Conservation (phyloP, 37 sponge, comb jelly and placozoan species). For the Ephydatia muelleri region DNA sequence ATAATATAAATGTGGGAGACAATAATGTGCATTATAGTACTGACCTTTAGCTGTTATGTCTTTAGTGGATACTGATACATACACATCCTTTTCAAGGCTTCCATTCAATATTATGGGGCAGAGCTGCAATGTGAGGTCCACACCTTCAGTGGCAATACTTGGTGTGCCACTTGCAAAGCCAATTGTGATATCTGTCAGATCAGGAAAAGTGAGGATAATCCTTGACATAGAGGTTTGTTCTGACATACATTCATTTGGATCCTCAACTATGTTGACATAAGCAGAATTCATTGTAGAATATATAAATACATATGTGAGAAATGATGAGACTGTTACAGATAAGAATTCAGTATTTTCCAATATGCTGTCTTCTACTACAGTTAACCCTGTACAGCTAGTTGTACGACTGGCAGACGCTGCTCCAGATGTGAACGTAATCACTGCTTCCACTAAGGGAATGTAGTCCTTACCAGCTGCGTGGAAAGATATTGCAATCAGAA, state of each 20-base stretch:
- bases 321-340: neutral
- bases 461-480: neutral
- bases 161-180: neutral
- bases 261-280: neutral
- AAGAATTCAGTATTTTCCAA: neutral
- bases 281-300: neutral
- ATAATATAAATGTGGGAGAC: neutral
- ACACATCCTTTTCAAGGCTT: neutral
- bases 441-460: neutral
- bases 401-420: neutral
- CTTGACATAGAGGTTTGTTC: no score
- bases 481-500: neutral
- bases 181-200: neutral
- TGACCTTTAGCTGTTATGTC: neutral
- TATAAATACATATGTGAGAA: neutral
- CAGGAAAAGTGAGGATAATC: no score
- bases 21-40: neutral
- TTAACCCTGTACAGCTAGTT: neutral
- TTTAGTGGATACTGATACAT: neutral
- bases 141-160: neutral
- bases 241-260: neutral
- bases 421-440: neutral
- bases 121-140: neutral
- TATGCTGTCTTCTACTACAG: neutral
- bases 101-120: neutral